Evolutionary conservation across 64 coral and sea anemone genomes (phyloP).

Genomic region (Montipora sp.): DNA sequence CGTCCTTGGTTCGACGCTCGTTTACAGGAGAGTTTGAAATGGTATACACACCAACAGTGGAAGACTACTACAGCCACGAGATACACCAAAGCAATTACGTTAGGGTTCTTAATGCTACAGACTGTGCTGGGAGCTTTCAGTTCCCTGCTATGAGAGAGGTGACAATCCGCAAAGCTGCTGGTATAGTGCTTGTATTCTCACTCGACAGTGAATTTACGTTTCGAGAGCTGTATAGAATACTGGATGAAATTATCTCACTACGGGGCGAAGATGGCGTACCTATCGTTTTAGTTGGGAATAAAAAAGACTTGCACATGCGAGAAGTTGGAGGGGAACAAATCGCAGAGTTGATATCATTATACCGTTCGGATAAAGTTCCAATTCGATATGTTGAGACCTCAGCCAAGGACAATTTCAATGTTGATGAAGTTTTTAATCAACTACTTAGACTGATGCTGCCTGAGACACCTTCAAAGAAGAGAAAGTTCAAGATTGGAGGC

Average conservation of each 20-base stretch:
- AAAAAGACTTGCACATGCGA: constrained; percentile 82
- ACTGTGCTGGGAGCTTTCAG: constrained; percentile 80
- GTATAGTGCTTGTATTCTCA: constrained; percentile 87
- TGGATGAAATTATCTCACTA: constrained; percentile 63
- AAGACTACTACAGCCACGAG: constrained; percentile 76
- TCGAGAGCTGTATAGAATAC: constrained; percentile 79
- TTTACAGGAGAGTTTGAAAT: constrained; percentile 60
- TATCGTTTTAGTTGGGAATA: constrained; percentile 89
- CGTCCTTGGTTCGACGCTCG: constrained; percentile 84
- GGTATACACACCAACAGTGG: constrained; percentile 80
- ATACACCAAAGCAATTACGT: constrained; percentile 50
- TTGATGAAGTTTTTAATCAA: constrained; percentile 54
- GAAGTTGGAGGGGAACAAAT: constrained; percentile 61
- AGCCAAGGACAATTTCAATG: constrained; percentile 61
- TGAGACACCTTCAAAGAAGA: background rate
- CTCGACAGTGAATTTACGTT: constrained; percentile 80
- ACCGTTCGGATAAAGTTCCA: constrained; percentile 10
- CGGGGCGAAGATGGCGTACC: constrained; percentile 49
- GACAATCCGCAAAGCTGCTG: constrained; percentile 67
- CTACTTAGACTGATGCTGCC: constrained; percentile 37
- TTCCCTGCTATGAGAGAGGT: constrained; percentile 94
- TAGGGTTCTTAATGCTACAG: constrained; percentile 77
- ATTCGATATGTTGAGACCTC: constrained; percentile 59
- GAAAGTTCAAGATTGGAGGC: constrained; percentile 5
- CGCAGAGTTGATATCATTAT: constrained; percentile 17